These are phyloP conservation scores for Dasypus novemcinctus DNA, from an alignment of 2,113 vertebrate genomes.

Conservation along the genomic window DNA sequence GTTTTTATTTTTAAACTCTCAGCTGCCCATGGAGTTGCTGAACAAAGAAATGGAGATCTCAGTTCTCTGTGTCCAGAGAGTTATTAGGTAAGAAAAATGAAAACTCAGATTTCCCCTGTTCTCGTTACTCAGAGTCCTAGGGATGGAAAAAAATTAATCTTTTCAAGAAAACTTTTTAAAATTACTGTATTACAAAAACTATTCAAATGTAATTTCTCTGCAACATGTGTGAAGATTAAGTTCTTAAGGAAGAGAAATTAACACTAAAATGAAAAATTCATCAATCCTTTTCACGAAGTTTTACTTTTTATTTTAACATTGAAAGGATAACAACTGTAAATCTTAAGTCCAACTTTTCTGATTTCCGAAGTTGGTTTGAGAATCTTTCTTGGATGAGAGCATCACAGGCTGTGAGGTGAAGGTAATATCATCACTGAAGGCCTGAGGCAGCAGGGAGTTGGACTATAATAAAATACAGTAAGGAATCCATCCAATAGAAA, in stretches of 20 bases:
- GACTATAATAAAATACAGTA: background rate
- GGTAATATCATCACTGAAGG: background rate
- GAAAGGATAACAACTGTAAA: background rate
- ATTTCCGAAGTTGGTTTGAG: background rate
- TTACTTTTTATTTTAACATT: conserved; percentile 11
- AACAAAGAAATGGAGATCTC: background rate
- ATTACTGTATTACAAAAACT: background rate
- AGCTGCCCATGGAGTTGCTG: background rate
- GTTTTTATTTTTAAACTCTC: background rate
- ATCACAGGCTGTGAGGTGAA: rapidly evolving
- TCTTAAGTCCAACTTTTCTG: background rate
- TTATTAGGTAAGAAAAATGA: background rate
- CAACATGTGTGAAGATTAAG: background rate
- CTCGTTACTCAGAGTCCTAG: background rate
- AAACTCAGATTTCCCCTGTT: background rate
- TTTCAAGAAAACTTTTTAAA: conserved; percentile 16
- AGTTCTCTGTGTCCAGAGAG: background rate
- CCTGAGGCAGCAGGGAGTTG: background rate
- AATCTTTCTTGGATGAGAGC: background rate
- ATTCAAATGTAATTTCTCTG: background rate
- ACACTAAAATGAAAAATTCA: rapidly evolving
- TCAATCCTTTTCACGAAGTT: background rate
- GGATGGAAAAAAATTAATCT: background rate
- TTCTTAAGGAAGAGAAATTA: background rate
- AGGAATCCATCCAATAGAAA: background rate